Evolutionary conservation across 2,113 vertebrate species (phyloP).

Genomic region (Phrynosoma blainvillii): DNA sequence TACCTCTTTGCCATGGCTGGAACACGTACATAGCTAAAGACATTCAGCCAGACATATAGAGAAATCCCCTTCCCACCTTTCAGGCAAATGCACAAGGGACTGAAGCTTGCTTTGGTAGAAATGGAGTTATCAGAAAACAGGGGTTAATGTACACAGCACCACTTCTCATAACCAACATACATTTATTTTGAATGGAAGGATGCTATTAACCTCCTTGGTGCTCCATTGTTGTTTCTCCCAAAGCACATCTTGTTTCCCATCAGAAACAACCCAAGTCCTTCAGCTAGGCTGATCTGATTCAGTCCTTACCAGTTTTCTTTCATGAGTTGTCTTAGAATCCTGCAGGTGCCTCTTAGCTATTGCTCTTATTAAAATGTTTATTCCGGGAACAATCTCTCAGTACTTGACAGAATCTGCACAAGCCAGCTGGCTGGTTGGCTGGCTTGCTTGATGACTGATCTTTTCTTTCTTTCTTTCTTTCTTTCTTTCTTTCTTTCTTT

Average conservation of each 20-base stretch:
- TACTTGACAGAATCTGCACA: constrained; percentile 31
- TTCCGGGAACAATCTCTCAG: constrained; percentile 45
- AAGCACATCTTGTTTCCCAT: constrained; percentile 51
- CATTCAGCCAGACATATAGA: background rate
- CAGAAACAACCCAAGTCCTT: constrained; percentile 57
- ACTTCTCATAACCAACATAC: background rate
- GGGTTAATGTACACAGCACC: background rate
- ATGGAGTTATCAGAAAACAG: too few species aligned
- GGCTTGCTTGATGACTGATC: constrained; percentile 8
- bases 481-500: constrained; percentile 46
- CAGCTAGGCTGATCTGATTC: constrained; percentile 49
- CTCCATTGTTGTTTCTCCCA: too few species aligned
- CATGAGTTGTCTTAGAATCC: constrained; percentile 56
- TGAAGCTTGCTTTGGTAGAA: background rate
- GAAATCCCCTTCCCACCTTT: background rate
- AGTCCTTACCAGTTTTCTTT: constrained; percentile 64
- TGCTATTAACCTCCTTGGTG: background rate
- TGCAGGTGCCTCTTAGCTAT: constrained; percentile 40
- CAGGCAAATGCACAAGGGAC: background rate
- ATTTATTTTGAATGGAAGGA: background rate
- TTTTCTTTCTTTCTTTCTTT: constrained; percentile 32
- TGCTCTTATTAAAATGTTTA: constrained; percentile 62
- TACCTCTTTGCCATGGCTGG: too few species aligned
- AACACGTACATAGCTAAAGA: background rate
- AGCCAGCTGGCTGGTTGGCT: constrained; percentile 45